phyloP scores from a whole-genome alignment of 2,797 vertebrate species.

The Rhyacichthys aspro region DNA sequence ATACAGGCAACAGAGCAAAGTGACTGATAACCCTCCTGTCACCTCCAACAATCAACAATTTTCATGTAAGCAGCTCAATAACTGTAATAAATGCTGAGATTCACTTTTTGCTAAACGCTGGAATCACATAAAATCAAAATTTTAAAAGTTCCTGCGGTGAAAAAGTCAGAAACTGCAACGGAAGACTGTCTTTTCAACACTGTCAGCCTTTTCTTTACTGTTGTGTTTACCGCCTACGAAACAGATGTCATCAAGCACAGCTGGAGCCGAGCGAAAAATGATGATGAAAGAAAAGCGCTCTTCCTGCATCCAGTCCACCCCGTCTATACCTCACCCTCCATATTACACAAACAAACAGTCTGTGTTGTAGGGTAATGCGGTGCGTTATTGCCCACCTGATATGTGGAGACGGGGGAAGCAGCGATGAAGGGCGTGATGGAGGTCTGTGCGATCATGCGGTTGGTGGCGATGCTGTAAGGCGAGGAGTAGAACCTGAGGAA shows the following conservation, averaged over 20 bases:
- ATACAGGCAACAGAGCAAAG: too few species aligned
- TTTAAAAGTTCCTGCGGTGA: conserved; percentile 11
- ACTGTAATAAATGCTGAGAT: conserved; percentile 35
- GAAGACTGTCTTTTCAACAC: conserved; percentile 34
- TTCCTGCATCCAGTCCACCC: conserved; percentile 9
- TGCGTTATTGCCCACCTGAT: conserved; percentile 86
- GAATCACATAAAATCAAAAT: conserved; percentile 17
- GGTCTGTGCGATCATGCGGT: conserved; percentile 99
- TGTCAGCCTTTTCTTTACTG: conserved; percentile 55
- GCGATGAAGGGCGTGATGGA: conserved; percentile 98
- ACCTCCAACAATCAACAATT: too few species aligned
- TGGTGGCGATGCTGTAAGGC: conserved; percentile 98
- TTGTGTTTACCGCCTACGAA: conserved; percentile 58
- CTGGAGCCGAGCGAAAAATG: conserved; percentile 54
- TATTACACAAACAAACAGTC: conserved; percentile 29
- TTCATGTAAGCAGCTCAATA: too few species aligned
- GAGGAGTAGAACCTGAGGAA: conserved; percentile 94
- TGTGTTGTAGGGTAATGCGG: conserved; percentile 30
- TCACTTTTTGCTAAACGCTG: conserved; percentile 30
- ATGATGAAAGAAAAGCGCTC: conserved; percentile 49
- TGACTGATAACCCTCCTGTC: too few species aligned
- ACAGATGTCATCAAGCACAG: conserved; percentile 73
- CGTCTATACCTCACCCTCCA: conserved; percentile 21
- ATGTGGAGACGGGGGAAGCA: conserved; percentile 97
- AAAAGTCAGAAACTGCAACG: conserved; percentile 41